Evolutionary conservation across 2,797 vertebrate species (phyloP).

Genomic region (Manis javanica): DNA sequence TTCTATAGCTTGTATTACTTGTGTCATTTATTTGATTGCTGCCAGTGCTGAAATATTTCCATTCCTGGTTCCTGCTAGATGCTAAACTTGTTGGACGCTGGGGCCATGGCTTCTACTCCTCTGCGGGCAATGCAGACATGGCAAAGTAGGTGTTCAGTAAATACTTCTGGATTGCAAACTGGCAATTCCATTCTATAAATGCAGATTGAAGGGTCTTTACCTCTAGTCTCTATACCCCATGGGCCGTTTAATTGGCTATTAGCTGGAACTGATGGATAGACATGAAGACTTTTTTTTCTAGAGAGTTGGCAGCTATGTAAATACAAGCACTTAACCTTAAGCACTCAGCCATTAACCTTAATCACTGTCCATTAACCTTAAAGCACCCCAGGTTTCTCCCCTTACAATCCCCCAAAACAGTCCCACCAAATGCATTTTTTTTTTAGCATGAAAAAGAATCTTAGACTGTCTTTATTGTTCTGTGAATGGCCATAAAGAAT

Average conservation of each 20-base stretch:
- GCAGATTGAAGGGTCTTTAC: constrained; percentile 19
- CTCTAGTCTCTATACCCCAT: neutral
- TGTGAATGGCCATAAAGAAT: constrained; percentile 43
- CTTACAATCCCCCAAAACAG: constrained; percentile 66
- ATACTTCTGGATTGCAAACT: neutral
- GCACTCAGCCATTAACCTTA: constrained; percentile 80
- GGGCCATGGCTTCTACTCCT: neutral
- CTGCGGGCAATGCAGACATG: neutral
- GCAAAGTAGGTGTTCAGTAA: constrained; percentile 64
- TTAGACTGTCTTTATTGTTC: constrained; percentile 71
- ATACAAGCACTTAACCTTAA: constrained; percentile 81
- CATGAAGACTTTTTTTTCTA: constrained; percentile 48
- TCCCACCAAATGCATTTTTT: constrained; percentile 32
- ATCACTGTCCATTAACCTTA: constrained; percentile 82
- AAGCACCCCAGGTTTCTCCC: constrained; percentile 77
- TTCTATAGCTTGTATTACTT: neutral
- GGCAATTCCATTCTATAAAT: neutral
- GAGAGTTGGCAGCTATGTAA: constrained; percentile 81
- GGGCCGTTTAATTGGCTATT: constrained; percentile 78
- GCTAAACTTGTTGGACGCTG: neutral
- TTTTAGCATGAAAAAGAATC: constrained; percentile 43
- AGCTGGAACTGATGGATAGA: constrained; percentile 77
- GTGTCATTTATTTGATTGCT: neutral
- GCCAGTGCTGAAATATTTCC: neutral
- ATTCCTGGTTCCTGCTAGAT: neutral